phyloP scores from a whole-genome alignment of 2,113 vertebrate species.

The Opisthocomus hoazin region DNA sequence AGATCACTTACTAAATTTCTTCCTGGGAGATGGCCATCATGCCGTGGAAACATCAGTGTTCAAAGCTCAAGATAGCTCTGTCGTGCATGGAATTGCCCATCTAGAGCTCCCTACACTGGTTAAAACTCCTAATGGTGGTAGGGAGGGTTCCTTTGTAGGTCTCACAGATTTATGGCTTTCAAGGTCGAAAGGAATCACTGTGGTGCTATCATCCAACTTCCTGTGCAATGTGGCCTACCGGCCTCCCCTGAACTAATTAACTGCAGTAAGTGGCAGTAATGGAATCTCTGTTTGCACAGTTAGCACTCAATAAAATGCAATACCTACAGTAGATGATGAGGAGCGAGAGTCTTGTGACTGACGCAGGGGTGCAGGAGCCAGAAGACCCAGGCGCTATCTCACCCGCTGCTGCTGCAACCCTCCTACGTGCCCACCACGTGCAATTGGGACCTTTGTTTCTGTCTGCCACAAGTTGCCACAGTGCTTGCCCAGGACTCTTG shows the following conservation, averaged over 20 bases:
- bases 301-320: neutral
- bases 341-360: neutral
- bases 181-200: neutral
- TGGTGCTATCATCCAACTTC: neutral
- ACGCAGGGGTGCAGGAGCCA: neutral
- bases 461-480: neutral
- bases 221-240: neutral
- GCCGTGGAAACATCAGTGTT: neutral
- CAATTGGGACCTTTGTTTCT: neutral
- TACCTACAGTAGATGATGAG: neutral
- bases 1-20: neutral
- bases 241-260: neutral
- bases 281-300: neutral
- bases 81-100: neutral
- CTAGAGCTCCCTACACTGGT: neutral
- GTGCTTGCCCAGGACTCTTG: no score
- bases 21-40: neutral
- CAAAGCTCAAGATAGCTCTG: neutral
- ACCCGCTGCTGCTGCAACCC: neutral
- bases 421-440: neutral
- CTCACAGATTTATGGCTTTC: neutral
- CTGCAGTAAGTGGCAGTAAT: neutral
- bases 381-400: neutral
- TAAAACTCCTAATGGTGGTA: neutral
- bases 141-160: neutral